Base-by-base conservation (phyloP, 2,113 vertebrate genomes). In the Choloepus hoffmanni region DNA sequence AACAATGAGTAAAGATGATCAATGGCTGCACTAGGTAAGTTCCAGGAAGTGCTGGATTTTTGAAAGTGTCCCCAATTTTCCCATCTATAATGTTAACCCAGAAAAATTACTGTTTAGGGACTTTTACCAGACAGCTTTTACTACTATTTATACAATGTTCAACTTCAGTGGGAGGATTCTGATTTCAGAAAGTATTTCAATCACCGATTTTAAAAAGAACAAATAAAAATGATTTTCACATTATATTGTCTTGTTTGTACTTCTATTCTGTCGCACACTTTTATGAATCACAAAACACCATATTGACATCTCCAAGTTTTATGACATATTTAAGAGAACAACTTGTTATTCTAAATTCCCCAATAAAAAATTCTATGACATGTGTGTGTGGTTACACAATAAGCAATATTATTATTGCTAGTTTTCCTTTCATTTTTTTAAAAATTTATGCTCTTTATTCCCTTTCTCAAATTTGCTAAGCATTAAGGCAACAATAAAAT, bases 151-250 rank as follows among this genome's bases (percentile, higher is more conserved):
- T 45, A 82, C 28, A 62, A 43, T 50, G 36, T 28, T 93, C 62
- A 50, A 73, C 21, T 90, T 89, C 73, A 91, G 93, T 91, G 48
- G 89, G 78, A 96, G 82, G 82, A 67, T 83, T 90, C 77, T 90
- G 24, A 89, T 96, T 95, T 79, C 13, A 63, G 89, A 84, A 90
- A 96, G n/a, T 67, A 85, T 82, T 96, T 97, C 48, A 78, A 28
- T 95, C 62, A 90, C 72, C 94, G 53, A 88, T 93, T 94, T 85
- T 21, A 65, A 86, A 81, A 95, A 92, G 81, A 94, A 97, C 93
- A 70, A 97, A 96, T 48, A 97, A 65, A 92, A 87, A 94, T 50
- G 43, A 97, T 73, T 89, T 92, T 85, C 60, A 82, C 26, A 26
- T 88, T 43, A 95, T 92, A 92, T 93, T 91, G 95, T 18, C 26